These are phyloP conservation scores for Dolomedes plantarius DNA, from an alignment of 2,888 invertebrate species.

Conservation along the genomic window DNA sequence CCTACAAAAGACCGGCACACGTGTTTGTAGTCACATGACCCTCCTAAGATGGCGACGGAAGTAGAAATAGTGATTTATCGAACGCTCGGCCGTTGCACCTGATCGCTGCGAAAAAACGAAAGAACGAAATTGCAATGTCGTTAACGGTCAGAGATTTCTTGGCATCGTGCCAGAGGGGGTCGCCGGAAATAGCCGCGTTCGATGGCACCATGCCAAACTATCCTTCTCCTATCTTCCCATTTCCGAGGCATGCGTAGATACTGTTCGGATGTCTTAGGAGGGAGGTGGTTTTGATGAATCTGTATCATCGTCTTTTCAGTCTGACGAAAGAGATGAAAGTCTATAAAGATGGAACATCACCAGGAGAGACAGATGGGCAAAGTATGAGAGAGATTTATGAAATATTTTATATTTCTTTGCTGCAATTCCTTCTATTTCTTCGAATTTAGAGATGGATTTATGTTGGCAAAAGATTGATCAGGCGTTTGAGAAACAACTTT, in stretches of 20 bases:
- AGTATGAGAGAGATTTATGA: too few species aligned
- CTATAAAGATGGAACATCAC: neutral
- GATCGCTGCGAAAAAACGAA: slow-evolving; percentile 38
- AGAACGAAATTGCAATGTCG: slow-evolving; percentile 22
- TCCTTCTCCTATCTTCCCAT: slow-evolving; percentile 55
- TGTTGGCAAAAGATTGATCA: too few species aligned
- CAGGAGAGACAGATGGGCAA: neutral
- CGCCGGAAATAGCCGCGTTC: slow-evolving; percentile 69
- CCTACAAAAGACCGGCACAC: slow-evolving; percentile 46
- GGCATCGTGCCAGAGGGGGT: slow-evolving; percentile 58
- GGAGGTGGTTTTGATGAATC: neutral
- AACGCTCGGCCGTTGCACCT: slow-evolving; percentile 67
- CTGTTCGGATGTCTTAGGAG: neutral
- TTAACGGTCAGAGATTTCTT: slow-evolving; percentile 55
- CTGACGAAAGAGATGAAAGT: neutral
- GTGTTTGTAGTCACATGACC: slow-evolving; percentile 59
- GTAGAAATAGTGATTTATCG: slow-evolving; percentile 62
- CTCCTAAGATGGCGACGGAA: slow-evolving; percentile 36
- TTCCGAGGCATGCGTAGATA: slow-evolving; percentile 14
- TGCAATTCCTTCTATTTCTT: too few species aligned
- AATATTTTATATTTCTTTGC: too few species aligned
- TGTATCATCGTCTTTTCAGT: neutral
- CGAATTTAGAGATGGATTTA: too few species aligned
- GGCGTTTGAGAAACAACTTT: too few species aligned
- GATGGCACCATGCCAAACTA: slow-evolving; percentile 64